phyloP scores from a whole-genome alignment of 2,113 vertebrate species.

The Typhlomys cinereus region DNA sequence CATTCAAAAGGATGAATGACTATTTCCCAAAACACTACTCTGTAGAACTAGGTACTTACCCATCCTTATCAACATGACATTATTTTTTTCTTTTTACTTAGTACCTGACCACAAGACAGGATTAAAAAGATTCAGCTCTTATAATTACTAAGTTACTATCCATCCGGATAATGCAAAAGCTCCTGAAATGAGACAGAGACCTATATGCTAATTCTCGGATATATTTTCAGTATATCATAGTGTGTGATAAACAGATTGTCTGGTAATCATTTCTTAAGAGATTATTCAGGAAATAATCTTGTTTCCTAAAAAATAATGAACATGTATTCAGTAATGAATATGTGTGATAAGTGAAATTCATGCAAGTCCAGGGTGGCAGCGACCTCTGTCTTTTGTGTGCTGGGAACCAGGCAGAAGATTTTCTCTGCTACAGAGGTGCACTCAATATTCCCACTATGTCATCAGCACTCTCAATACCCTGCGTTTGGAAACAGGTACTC shows the following conservation, averaged over 20 bases:
- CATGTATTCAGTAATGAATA: background rate
- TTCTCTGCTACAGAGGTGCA: background rate
- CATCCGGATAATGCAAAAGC: background rate
- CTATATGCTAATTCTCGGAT: background rate
- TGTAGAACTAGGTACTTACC: background rate
- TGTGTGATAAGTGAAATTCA: background rate
- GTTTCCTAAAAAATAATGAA: background rate
- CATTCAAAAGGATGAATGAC: background rate
- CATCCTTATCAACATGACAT: background rate
- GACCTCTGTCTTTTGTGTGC: background rate
- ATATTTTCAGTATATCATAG: slow-evolving; percentile 11
- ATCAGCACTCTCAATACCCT: too few relatives aligned
- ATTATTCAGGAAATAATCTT: background rate
- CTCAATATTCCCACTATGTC: background rate
- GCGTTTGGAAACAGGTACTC: background rate
- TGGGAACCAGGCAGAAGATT: background rate
- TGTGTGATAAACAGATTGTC: background rate
- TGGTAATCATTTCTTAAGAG: slow-evolving; percentile 12
- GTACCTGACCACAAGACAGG: background rate
- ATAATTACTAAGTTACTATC: background rate
- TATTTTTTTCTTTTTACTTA: background rate
- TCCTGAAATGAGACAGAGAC: background rate
- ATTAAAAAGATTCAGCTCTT: background rate
- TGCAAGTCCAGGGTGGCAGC: background rate
- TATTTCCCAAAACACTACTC: background rate